Evolutionary conservation across 1,140 invertebrate species (phyloP), one percentile per base, ranked within the genome.

Genomic region (Mamestra configurata): DNA sequence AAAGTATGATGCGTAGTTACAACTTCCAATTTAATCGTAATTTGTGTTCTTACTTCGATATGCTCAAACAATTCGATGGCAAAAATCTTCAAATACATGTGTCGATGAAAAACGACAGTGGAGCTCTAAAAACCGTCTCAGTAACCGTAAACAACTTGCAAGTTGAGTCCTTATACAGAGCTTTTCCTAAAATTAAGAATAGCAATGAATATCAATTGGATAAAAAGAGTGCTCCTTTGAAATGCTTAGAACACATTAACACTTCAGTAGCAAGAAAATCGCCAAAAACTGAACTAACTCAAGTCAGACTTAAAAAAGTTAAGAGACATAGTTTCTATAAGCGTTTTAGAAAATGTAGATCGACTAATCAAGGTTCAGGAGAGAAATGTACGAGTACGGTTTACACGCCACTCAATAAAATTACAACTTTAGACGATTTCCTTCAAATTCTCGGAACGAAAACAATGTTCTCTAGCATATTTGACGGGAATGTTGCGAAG

Each of bases 271-370:
- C 57, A 20, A 18, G 40, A 24, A 73, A 18, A 51, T 15, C 7
- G n/a, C 15, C 55, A 31, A 53, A 22, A 13, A 81, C 7, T 49
- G 13, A 77, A 27, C 3, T 13, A 35, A 61, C n/a, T n/a, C 61
- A 51, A 72, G 61, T 15, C 8, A 46, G 8, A 22, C 5, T 40
- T 10, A 77, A 85, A 77, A 82, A 89, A 84, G 61, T 46, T 11
- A 77, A 70, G 57, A 86, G 75, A 79, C 90, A 82, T 76, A 76
- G 75, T 72, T 93, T 83, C 64, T 79, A 88, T n/a, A 90, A 75
- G 72, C 82, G 91, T 37, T 90, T 90, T 64, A 93, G 84, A 73
- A 93, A 93, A 88, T 93, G 90, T 59, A 93, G 93, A 76, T 93
- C 92, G 0, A 89, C 92, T 1, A 88, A 82, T 27, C 85, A 91